A percentile compares a stretch with the other conserved stretches of the same genome.
Evolutionary conservation across 2,113 vertebrate genomes (phyloP).

Genomic region (Nycticryphes semicollaris): DNA sequence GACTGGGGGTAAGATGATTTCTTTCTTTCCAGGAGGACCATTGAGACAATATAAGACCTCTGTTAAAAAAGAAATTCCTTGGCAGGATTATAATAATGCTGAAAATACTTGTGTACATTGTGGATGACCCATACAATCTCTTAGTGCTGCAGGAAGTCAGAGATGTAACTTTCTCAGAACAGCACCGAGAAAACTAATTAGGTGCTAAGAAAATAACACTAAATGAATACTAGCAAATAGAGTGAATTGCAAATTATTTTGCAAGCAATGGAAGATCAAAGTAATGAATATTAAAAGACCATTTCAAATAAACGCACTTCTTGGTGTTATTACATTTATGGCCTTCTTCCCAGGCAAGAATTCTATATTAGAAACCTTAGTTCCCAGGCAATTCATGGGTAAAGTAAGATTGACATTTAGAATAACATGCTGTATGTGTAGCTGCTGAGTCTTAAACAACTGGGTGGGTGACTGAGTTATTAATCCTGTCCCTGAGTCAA

Average conservation of each 20-base stretch:
- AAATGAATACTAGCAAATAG: background rate
- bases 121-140: background rate
- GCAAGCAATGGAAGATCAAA: background rate
- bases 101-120: background rate
- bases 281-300: background rate
- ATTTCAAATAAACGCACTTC: background rate
- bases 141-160: background rate
- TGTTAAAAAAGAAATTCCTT: background rate
- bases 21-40: background rate
- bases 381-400: background rate
- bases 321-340: background rate
- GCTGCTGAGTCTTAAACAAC: background rate
- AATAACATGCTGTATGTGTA: background rate
- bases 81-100: background rate
- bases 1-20: background rate
- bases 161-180: background rate
- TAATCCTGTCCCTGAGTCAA: background rate
- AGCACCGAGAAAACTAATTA: background rate
- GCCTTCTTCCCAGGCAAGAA: background rate
- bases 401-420: slow-evolving; percentile 19
- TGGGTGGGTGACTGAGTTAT: background rate
- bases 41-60: background rate
- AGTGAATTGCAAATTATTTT: background rate
- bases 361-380: background rate
- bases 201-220: background rate